Percentiles rank a stretch among this genome's conserved stretches.
Evolutionary conservation across 2,888 invertebrate genomes (phyloP).

Genomic region (Leptinotarsa haldemani): DNA sequence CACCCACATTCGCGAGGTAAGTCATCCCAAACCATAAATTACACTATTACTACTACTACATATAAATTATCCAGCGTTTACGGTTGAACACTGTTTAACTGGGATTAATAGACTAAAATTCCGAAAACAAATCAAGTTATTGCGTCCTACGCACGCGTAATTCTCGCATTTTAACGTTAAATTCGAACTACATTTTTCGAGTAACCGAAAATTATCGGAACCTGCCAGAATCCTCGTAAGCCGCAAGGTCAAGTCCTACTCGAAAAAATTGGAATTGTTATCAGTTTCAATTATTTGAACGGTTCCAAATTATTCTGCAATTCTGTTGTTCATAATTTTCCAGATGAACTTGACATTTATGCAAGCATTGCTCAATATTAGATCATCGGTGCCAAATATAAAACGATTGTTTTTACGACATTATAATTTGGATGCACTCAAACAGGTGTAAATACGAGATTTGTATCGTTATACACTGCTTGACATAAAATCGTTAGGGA

Average conservation of each 20-base stretch:
- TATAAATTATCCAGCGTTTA: conserved; percentile 28
- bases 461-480: not conserved
- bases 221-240: not conserved
- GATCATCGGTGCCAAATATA: not conserved
- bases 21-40: conserved; percentile 22
- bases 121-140: conserved; percentile 30
- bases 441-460: not conserved
- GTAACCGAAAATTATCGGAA: not conserved
- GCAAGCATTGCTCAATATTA: too few species aligned
- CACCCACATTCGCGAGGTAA: conserved; percentile 16
- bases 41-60: conserved; percentile 25
- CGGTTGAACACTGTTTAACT: conserved; percentile 24
- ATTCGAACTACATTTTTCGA: conserved; percentile 11
- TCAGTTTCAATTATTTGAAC: too few species aligned
- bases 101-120: conserved; percentile 27
- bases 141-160: conserved; percentile 15
- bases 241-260: too few species aligned
- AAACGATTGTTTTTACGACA: not conserved
- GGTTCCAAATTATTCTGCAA: too few species aligned
- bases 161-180: conserved; percentile 7
- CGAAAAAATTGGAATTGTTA: too few species aligned
- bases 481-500: not conserved
- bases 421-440: not conserved
- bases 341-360: not conserved
- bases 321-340: too few species aligned